These are phyloP conservation scores for Nanorana parkeri DNA, from an alignment of 2,113 vertebrate species.

Conservation along the genomic window DNA sequence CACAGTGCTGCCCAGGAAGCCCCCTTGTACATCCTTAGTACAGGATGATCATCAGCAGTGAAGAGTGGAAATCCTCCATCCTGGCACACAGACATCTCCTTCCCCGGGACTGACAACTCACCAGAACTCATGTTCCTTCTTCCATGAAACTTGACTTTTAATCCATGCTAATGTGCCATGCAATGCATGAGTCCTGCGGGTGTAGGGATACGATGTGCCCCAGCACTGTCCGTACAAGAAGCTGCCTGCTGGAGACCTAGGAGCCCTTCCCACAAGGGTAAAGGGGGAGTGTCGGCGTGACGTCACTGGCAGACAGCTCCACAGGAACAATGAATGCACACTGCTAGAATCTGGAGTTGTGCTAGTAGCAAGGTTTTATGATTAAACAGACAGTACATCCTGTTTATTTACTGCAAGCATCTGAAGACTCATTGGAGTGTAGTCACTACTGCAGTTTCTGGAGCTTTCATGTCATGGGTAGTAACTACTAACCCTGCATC, in stretches of 20 bases:
- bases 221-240: background rate
- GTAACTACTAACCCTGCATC: too few relatives aligned
- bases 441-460: too few relatives aligned
- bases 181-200: background rate
- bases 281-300: constrained; percentile 4
- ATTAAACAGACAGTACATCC: too few relatives aligned
- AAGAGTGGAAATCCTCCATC: constrained; percentile 5
- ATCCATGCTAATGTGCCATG: background rate
- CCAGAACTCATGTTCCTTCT: constrained; percentile 45
- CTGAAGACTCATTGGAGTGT: too few relatives aligned
- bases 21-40: background rate
- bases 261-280: background rate
- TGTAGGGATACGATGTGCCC: background rate
- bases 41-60: background rate
- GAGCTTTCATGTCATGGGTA: too few relatives aligned
- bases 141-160: background rate
- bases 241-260: constrained; percentile 35
- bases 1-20: background rate
- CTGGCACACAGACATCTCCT: background rate
- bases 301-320: background rate
- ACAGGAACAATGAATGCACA: too few relatives aligned
- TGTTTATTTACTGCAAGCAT: too few relatives aligned
- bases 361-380: too few relatives aligned
- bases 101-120: background rate
- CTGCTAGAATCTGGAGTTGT: too few relatives aligned